Evolutionary conservation across 1,140 invertebrate genomes (phyloP).

Genomic region (Pararge aegeria): DNA sequence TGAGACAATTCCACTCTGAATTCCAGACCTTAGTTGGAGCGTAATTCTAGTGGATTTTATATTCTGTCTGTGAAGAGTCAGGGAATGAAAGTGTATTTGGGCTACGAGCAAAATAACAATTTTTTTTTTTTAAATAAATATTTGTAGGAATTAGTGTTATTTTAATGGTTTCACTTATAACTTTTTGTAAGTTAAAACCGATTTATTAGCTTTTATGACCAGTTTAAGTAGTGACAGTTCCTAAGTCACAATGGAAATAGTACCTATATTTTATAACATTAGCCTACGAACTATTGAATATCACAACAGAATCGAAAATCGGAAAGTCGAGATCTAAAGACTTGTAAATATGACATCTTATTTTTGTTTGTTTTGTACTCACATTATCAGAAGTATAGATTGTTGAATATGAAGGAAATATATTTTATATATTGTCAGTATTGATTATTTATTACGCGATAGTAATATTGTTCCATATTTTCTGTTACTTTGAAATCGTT

Average conservation of each 20-base stretch:
- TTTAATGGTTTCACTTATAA: slow-evolving; percentile 70
- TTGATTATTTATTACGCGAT: slow-evolving; percentile 56
- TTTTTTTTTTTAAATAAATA: slow-evolving; percentile 71
- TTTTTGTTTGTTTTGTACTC: slow-evolving; percentile 61
- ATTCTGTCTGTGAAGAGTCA: slow-evolving; percentile 74
- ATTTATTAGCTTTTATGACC: slow-evolving; percentile 69
- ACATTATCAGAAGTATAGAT: slow-evolving; percentile 54
- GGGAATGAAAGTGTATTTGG: slow-evolving; percentile 68
- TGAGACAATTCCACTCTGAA: too few relatives aligned
- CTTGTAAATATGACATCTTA: slow-evolving; percentile 66
- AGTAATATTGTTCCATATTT: slow-evolving; percentile 41
- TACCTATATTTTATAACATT: slow-evolving; percentile 51
- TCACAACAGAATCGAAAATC: slow-evolving; percentile 37
- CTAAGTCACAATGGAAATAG: slow-evolving; percentile 65
- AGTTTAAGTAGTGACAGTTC: slow-evolving; percentile 71
- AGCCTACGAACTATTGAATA: slow-evolving; percentile 46
- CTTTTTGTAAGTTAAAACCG: slow-evolving; percentile 74
- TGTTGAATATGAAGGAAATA: slow-evolving; percentile 60
- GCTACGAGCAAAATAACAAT: slow-evolving; percentile 76
- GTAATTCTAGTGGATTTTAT: slow-evolving; percentile 61
- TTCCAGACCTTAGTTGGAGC: background rate
- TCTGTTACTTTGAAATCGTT: slow-evolving; percentile 26
- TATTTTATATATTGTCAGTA: slow-evolving; percentile 69
- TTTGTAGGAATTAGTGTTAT: slow-evolving; percentile 72
- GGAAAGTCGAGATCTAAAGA: slow-evolving; percentile 55